Evolutionary conservation across 2,888 invertebrate species (phyloP), one percentile per base, ranked within the genome.

Genomic region (Seira sanloemensis): DNA sequence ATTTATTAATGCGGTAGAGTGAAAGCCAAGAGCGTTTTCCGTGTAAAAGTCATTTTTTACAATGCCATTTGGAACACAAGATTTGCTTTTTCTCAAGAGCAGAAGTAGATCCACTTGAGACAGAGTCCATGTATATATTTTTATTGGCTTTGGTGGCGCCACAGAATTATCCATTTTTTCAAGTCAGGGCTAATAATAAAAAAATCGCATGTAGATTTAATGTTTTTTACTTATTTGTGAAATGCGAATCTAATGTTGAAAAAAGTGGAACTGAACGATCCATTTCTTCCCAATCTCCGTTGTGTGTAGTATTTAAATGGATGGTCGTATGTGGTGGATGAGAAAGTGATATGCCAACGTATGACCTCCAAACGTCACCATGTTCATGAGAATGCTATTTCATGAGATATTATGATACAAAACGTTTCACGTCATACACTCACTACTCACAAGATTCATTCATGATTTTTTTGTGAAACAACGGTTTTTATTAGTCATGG

Each of bases 311-410:
- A 37, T 7, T 37, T 37, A 7, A 37, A 12, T 37, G 37, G 12
- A 37, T 4, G 5, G 37, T 4, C 37, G 4, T 37, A 37, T 37
- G 37, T 37, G 37, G 37, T 37, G 12, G 37, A 12, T 4, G 12
- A 37, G 37, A 37, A 37, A 37, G 37, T 4, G 12, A 37, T 37
- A 37, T 37, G 37, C 37, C 37, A 21, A 58, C 50, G 12, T 54
- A 23, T 65, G 74, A 74, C 74, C 74, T 74, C 65, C 27, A 74
- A 9, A 19, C 62, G 24, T 74, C 74, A 74, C 26, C 37, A 37
- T 37, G 5, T 7, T 7, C 37, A 37, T 74, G 26, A 24, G 9
- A 16, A 37, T 69, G 37, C 5, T 37, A 7, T 37, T 37, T n/a
- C 18, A 68, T 16, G 12, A 69, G 26, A n/a, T 69, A 25, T 1